A percentile compares a stretch with the other conserved stretches of the same genome.
These are phyloP conservation scores for Gobiocypris rarus DNA, from an alignment of 2,113 vertebrate genomes.

Conservation along the genomic window DNA sequence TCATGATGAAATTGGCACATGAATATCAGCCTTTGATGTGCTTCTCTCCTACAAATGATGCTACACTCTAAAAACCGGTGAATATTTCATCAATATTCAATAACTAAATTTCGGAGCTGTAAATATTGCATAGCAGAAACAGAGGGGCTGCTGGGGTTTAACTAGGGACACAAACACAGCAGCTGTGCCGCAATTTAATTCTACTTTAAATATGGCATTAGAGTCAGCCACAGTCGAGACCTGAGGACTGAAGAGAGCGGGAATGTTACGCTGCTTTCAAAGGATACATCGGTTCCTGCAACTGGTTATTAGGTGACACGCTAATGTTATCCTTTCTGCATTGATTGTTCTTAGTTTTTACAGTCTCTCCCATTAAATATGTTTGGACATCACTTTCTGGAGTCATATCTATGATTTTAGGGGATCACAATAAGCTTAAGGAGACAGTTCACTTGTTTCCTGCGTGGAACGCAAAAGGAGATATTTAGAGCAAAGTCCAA, in stretches of 20 bases:
- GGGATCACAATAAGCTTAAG: not conserved
- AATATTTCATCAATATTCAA: slow-evolving; percentile 37
- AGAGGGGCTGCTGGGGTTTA: slow-evolving; percentile 44
- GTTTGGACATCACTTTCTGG: not conserved
- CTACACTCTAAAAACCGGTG: slow-evolving; percentile 51
- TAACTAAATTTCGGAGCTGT: slow-evolving; percentile 56
- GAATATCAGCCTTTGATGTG: slow-evolving; percentile 70
- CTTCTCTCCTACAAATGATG: slow-evolving; percentile 61
- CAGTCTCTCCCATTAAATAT: not conserved
- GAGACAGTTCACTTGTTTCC: not conserved
- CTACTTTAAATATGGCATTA: slow-evolving; percentile 40
- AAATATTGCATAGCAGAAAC: slow-evolving; percentile 82
- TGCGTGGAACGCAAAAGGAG: not conserved
- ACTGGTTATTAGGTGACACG: no score
- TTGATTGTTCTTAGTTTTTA: slow-evolving; percentile 2
- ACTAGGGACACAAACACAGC: slow-evolving; percentile 39
- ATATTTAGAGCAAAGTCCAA: not conserved
- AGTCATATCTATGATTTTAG: not conserved
- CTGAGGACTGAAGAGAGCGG: slow-evolving; percentile 56
- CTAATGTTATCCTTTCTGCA: not conserved
- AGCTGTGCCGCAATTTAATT: slow-evolving; percentile 40
- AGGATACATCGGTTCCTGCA: not conserved
- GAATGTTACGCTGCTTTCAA: slow-evolving; percentile 50
- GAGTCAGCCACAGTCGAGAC: slow-evolving; percentile 33
- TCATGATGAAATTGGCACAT: slow-evolving; percentile 73